Evolutionary conservation across 2,113 vertebrate species (phyloP), one percentile per base, ranked within the genome.

Genomic region (Dipodomys spectabilis): DNA sequence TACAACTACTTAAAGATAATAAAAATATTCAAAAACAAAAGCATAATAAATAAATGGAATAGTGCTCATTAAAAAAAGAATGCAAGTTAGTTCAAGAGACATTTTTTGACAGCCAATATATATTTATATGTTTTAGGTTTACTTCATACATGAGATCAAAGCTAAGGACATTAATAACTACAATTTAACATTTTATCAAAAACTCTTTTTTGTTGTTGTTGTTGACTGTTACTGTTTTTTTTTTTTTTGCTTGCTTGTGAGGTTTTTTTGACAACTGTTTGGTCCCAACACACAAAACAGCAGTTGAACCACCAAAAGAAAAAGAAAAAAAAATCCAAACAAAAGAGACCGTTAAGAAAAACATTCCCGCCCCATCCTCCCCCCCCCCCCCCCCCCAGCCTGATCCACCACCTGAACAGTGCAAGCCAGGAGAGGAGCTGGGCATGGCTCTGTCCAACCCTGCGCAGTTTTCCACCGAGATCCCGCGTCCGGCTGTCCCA

Each of bases 221-320:
- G 39, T 39, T 39, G 39, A 39, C 39, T 39, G 39, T 39, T 39
- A 39, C 2, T 35, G 2, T 35, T 35, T 35, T 35, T 39, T 39
- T 4, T 39, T 39, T 39, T 39, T 39, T 39, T 39, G 39, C 39
- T 39, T 39, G 39, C 39, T 39, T 39, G 39, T 39, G 39, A 39
- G 39, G 97, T 99, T 99, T 99, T 99, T 99, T 99, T 99, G 98
- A 99, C 97, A 99, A 98, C 98, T 95, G 98, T 98, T 99, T 99
- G 98, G 99, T 99, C 99, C 98, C 98, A 98, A 99, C 98, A 98
- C 98, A 98, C 98, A 98, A 98, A 98, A 98, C 97, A 98, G 98
- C 98, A 98, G 97, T 98, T 98, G 96, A 98, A 97, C 96, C 98
- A 98, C 97, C 98, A 97, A 97, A 97, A 28, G 8, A 69, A 69